Evolutionary conservation across 2,888 invertebrate species (phyloP), one percentile per base, ranked within the genome.

Genomic region (Iselma pallidipennis): DNA sequence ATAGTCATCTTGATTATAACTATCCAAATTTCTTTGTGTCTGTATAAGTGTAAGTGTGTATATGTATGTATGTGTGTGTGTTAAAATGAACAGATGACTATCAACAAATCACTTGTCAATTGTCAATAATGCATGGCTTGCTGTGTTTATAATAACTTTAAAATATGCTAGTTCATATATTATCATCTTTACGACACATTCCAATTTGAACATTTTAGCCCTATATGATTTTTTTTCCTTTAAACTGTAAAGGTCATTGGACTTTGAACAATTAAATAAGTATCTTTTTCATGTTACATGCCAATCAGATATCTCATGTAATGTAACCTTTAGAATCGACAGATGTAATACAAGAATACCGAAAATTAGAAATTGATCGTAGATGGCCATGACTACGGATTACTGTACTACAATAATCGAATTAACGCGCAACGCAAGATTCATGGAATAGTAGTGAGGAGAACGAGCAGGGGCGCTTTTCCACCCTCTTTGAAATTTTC

Each of bases 91-190:
- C n/a, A n/a, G n/a, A n/a, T n/a, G n/a, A n/a, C n/a, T n/a, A n/a
- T n/a, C n/a, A n/a, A n/a, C n/a, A n/a, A n/a, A n/a, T 48, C 48
- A 14, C 14, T 55, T 57, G 61, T 61, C 61, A 61, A 61, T 61
- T 61, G 61, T 61, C 61, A 61, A 61, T 61, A 61, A 61, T 50
- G 54, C 61, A 54, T 57, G 50, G 58, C 53, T 48, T 50, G 56
- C 57, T 55, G 65, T 58, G 61, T 61, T 60, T 59, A 58, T 57
- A 60, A 60, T 58, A 55, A 61, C 58, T 52, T n/a, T 63, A 56
- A 61, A 65, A 61, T 61, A 56, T 61, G 61, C 61, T 26, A 59
- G 63, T 63, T 63, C 63, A 63, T 58, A 58, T 62, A 60, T 59
- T 57, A 53, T 59, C 28, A 37, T 29, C 31, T 51, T 51, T 49